Conservation (phyloP, 2,797 vertebrate species). For the Sus cebifrons region DNA sequence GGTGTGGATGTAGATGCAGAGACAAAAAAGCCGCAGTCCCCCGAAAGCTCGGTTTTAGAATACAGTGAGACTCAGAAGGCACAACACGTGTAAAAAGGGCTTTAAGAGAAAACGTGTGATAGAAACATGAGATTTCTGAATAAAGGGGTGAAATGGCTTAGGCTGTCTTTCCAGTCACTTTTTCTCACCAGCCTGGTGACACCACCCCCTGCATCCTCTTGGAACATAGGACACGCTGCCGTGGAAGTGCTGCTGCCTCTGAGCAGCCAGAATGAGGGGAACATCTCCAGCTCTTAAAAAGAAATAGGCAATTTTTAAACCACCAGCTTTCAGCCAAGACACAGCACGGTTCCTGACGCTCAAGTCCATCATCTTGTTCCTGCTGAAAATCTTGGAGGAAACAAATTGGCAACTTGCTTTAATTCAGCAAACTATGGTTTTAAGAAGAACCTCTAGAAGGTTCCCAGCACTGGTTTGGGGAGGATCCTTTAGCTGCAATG, state of each 20-base stretch:
- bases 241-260: neutral
- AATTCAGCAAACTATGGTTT: neutral
- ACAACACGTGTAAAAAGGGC: neutral
- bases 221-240: too few relatives aligned
- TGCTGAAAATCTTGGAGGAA: neutral
- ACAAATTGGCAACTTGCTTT: neutral
- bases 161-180: neutral
- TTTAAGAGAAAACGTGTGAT: neutral
- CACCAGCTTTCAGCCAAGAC: neutral
- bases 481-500: neutral
- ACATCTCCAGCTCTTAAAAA: neutral
- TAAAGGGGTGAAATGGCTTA: neutral
- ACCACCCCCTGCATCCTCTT: too few relatives aligned
- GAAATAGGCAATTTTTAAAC: neutral
- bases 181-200: neutral
- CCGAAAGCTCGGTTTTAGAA: neutral
- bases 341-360: neutral
- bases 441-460: too few relatives aligned
- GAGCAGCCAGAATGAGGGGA: neutral
- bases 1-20: rapidly evolving
- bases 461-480: too few relatives aligned
- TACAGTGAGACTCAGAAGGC: neutral
- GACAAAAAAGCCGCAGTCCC: too few relatives aligned
- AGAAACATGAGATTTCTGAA: neutral
- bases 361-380: rapidly evolving